A percentile compares a stretch with the other conserved stretches of the same genome.
Conservation (phyloP, 2,113 vertebrate species). For the Megaceryle maxima region DNA sequence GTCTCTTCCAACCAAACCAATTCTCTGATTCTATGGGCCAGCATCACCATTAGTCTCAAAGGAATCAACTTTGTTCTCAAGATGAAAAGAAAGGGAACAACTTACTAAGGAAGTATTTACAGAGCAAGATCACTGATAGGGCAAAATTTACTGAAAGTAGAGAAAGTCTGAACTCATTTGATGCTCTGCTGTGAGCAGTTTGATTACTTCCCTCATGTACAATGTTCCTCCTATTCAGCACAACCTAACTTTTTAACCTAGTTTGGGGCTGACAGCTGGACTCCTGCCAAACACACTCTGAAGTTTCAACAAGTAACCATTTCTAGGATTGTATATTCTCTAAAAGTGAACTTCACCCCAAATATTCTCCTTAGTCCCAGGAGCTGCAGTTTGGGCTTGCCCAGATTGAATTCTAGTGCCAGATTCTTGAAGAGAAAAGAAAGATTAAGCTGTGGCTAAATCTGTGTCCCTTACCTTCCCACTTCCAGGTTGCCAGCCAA, state of each 20-base stretch:
- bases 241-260: background rate
- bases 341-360: background rate
- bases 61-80: background rate
- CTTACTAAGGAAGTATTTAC: background rate
- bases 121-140: background rate
- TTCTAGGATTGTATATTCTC: background rate
- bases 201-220: background rate
- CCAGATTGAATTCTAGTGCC: background rate
- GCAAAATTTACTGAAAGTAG: background rate
- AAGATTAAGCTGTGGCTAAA: background rate
- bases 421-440: background rate
- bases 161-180: background rate
- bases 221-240: background rate
- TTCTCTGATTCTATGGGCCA: background rate
- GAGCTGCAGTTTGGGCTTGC: background rate
- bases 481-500: constrained; percentile 86
- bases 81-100: background rate
- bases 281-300: background rate
- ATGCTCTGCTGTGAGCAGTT: background rate
- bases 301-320: background rate
- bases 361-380: background rate
- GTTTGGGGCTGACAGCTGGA: background rate
- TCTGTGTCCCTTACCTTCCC: constrained; percentile 79
- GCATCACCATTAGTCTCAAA: background rate
- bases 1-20: background rate